Conservation (phyloP, 2,888 invertebrate species). For the Lapara coniferarum region DNA sequence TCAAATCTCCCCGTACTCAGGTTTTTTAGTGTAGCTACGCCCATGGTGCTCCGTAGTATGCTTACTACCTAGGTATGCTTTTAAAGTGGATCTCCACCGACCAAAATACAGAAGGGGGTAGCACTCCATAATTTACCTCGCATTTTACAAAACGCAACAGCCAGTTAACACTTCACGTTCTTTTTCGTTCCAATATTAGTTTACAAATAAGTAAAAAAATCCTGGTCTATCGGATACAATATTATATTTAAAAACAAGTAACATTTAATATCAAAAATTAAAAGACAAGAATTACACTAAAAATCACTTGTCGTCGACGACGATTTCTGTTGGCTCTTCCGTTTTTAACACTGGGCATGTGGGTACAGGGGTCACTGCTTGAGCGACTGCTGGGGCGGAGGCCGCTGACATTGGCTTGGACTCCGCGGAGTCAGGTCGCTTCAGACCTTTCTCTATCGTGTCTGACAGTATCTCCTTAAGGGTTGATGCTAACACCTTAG, state of each 20-base stretch:
- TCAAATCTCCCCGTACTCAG: too few relatives aligned
- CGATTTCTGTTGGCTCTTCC: constrained; percentile 34
- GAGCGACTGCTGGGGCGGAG: constrained; percentile 50
- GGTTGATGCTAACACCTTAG: constrained; percentile 67
- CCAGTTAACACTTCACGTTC: too few relatives aligned
- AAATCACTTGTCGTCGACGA: constrained; percentile 45
- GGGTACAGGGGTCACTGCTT: constrained; percentile 24
- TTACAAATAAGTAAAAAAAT: neutral
- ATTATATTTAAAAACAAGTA: constrained; percentile 32
- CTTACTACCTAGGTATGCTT: too few relatives aligned
- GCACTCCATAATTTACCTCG: too few relatives aligned
- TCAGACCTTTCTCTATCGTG: constrained; percentile 62
- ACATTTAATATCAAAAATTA: constrained; percentile 47
- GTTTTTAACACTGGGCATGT: constrained; percentile 22
- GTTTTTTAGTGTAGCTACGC: too few relatives aligned
- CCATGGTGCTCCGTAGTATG: too few relatives aligned
- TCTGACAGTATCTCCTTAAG: constrained; percentile 74
- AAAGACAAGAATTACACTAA: constrained; percentile 46
- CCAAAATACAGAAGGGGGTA: too few relatives aligned
- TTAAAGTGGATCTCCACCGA: too few relatives aligned
- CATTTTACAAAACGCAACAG: too few relatives aligned
- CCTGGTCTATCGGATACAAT: neutral
- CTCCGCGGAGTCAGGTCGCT: constrained; percentile 41
- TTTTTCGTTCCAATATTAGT: too few relatives aligned
- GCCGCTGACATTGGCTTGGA: constrained; percentile 39